Base-by-base conservation (phyloP, 2,113 vertebrate genomes). In the Arizona elegans region DNA sequence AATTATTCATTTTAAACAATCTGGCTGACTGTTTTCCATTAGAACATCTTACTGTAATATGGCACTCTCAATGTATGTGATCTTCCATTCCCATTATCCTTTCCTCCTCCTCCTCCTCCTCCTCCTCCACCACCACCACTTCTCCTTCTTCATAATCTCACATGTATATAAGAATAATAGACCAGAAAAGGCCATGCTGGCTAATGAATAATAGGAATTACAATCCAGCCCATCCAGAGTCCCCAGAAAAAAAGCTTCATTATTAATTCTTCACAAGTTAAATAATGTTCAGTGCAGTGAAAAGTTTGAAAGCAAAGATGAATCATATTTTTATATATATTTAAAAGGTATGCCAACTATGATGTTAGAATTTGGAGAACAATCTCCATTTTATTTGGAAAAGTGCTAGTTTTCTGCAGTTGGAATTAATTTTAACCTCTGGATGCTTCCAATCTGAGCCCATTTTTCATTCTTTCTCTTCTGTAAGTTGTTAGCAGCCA, bases 321-420 rank as follows among this genome's bases (percentile, higher is more conserved):
- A 91, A 87, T 59, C 26, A 19, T 85, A 59, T 85, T 85, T 24
- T 91, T 38, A 23, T 47, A 47, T 47, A 55, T 38, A 81, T 81
- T 85, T 26, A 26, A 91, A 38, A 87, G 8, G 33, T 29, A 43
- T 47, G 91, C 91, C 91, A 91, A 59, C 38, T 50, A 91, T 91
- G 91, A 91, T 91, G 54, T 62, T 52, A 91, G 91, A 87, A 19
- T 62, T 52, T 59, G 91, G 85, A 91, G 55, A 91, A 33, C 81
- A 50, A 59, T 43, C 54, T 29, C 85, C 47, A 13, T 59, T 38
- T n/a, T 50, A 29, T 54, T 62, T 52, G 56, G 56, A 52, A 53
- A 70, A 38, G 7, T 88, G 91, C 47, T 88, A 54, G 23, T 43
- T 88, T 88, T 87, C 58, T 88, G 7, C 26, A 8, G 87, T 88